Percentiles rank a stretch among this genome's conserved stretches.
These are phyloP conservation scores for Polymixis flavicincta DNA, from an alignment of 2,888 invertebrate genomes.

Conservation along the genomic window DNA sequence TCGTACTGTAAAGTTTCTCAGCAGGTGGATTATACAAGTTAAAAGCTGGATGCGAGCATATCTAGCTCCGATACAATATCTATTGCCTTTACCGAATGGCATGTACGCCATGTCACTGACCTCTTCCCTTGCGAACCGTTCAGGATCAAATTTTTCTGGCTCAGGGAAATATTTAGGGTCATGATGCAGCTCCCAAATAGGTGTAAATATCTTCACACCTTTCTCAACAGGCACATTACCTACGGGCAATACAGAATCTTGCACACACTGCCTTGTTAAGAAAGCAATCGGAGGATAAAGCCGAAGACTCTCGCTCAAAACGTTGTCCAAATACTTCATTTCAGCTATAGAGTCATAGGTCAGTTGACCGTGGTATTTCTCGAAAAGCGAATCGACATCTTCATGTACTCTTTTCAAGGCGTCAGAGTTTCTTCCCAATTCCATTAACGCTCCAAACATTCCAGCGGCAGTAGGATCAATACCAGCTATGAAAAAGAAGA, in stretches of 20 bases:
- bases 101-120: conserved; percentile 76
- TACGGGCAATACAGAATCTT: conserved; percentile 75
- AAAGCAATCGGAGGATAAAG: conserved; percentile 77
- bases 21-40: conserved; percentile 70
- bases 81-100: conserved; percentile 86
- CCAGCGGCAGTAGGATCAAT: conserved; percentile 73
- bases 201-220: conserved; percentile 75
- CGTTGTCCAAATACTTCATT: conserved; percentile 75
- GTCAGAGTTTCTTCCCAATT: conserved; percentile 76
- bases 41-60: conserved; percentile 76
- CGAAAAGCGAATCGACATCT: conserved; percentile 48
- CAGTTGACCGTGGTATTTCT: conserved; percentile 43
- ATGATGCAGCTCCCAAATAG: conserved; percentile 80
- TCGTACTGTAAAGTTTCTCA: conserved; percentile 71
- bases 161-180: conserved; percentile 84
- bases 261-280: conserved; percentile 70
- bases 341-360: conserved; percentile 16
- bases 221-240: conserved; percentile 78
- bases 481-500: conserved; percentile 73
- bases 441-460: conserved; percentile 69
- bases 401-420: conserved; percentile 65
- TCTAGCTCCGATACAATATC: conserved; percentile 83
- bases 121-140: conserved; percentile 76
- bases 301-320: conserved; percentile 74
- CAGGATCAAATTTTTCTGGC: conserved; percentile 84